A percentile compares a stretch with the other conserved stretches of the same genome.
Conservation (phyloP, 2,113 vertebrate genomes). For the Oncorhynchus mykiss region DNA sequence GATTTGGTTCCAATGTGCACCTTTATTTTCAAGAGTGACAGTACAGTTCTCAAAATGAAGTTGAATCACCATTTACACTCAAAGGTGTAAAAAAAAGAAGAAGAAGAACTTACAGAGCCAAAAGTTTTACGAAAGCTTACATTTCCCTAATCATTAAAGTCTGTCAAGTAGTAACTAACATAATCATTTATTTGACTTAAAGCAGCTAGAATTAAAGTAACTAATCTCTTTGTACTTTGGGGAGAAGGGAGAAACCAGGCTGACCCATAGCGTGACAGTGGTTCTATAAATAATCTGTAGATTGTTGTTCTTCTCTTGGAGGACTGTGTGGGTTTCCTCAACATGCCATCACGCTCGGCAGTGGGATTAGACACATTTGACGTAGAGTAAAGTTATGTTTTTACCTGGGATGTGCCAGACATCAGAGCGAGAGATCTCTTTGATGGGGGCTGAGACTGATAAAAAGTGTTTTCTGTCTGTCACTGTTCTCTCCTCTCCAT, state of each 20-base stretch:
- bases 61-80: no score
- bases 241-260: constrained; percentile 30
- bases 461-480: constrained; percentile 59
- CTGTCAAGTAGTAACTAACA: constrained; percentile 36
- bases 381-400: constrained; percentile 32
- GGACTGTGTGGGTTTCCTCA: constrained; percentile 17
- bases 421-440: constrained; percentile 58
- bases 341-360: constrained; percentile 37
- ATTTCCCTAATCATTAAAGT: constrained; percentile 43
- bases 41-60: no score
- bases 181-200: constrained; percentile 45
- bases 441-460: constrained; percentile 34
- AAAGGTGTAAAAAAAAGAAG: no score
- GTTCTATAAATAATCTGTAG: constrained; percentile 25
- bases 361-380: constrained; percentile 50
- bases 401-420: constrained; percentile 40
- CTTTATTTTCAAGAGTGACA: no score
- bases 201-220: not conserved
- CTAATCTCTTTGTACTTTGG: constrained; percentile 52
- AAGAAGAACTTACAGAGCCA: no score
- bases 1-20: no score
- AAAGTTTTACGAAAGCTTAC: not conserved
- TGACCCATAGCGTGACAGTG: constrained; percentile 47
- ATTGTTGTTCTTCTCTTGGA: constrained; percentile 4
- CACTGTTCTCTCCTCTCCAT: constrained; percentile 35